Base-by-base conservation (phyloP, 1,140 invertebrate species). In the Saxidomus purpurata region DNA sequence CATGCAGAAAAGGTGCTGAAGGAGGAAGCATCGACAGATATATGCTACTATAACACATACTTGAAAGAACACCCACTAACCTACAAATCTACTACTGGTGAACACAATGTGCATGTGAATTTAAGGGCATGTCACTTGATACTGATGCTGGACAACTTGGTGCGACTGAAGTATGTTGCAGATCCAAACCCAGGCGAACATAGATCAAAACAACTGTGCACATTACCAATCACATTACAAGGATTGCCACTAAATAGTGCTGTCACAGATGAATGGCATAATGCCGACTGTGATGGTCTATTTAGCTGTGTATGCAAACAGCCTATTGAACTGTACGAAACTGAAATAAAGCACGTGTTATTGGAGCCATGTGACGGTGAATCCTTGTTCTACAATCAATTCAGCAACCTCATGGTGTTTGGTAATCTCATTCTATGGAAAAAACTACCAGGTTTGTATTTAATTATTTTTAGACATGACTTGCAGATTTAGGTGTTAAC, bases 141-240 rank as follows among this genome's bases (percentile, higher is more conserved):
- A 38, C 25, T 76, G n/a, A 76, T 76, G 71, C 22, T 76, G 15
- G 71, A 76, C 36, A 76, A 76, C 59, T 86, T 86, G 36, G 69
- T 86, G 36, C 25, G 82, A n/a, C 43, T 84, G 28, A 19, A 76
- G 40, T 49, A 43, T 49, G 25, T 49, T 38, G 43, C 36, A n/a
- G 71, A 76, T 43, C 71, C 71, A 19, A 76, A 38, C 25, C 71
- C 71, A 15, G 71, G 71, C 3, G 71, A 76, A 28, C 8, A 43
- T 9, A 38, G 71, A 17, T 76, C 71, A 43, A 76, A 76, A 17
- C 71, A 76, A 49, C 8, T 43, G 2, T 43, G 43, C 22, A 76
- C 71, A 40, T 43, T 76, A 9, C 71, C 71, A 4, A 76, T 76
- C 2, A 76, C 71, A 15, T 36, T 76, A 4, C 71, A 76, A 22